Percentiles rank a stretch among this genome's conserved stretches.
These are phyloP conservation scores for Pseudopodoces humilis DNA, from an alignment of 2,113 vertebrate genomes.

Conservation along the genomic window DNA sequence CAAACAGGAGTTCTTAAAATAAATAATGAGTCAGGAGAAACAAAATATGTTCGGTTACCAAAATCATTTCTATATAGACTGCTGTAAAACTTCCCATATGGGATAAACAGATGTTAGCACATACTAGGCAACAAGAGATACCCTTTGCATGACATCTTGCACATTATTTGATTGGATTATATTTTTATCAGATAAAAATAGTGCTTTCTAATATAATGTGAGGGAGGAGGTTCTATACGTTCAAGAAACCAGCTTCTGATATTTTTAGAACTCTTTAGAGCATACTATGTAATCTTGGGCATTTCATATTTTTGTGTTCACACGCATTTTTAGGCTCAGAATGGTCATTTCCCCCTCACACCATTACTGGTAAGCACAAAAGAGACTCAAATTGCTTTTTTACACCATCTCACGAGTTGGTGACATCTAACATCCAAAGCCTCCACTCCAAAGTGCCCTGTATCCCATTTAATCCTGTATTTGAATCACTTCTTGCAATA, in stretches of 20 bases:
- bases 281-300: neutral
- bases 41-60: constrained; percentile 17
- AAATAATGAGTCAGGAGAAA: constrained; percentile 44
- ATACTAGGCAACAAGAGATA: neutral
- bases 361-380: neutral
- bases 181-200: constrained; percentile 29
- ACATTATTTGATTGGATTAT: neutral
- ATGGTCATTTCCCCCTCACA: neutral
- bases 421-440: neutral
- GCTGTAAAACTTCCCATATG: constrained; percentile 32
- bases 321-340: neutral
- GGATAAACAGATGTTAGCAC: constrained; percentile 31
- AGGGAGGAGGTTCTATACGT: neutral
- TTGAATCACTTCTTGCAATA: neutral
- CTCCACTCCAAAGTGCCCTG: neutral
- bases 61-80: neutral
- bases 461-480: neutral
- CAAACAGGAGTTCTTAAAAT: constrained; percentile 21
- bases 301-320: neutral
- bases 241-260: neutral
- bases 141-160: neutral
- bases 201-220: neutral
- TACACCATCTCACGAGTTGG: fast-evolving
- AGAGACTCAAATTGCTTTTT: neutral
- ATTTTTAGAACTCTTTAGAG: neutral